Conservation (phyloP, 1,140 invertebrate genomes). For the Drosophila virilis region DNA sequence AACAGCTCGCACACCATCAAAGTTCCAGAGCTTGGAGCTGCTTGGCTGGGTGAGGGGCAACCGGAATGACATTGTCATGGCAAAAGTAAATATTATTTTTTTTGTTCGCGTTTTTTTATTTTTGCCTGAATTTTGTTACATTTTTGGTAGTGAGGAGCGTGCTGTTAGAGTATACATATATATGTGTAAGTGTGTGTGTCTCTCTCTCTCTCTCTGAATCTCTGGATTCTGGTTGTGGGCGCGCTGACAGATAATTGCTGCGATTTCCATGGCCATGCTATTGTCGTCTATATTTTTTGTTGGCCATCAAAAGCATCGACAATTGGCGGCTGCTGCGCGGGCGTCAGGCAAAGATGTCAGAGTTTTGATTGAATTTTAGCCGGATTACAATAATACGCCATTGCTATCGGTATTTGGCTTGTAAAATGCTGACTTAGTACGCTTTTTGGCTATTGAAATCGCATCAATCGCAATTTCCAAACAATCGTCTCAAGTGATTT, state of each 20-base stretch:
- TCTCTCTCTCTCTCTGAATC: too few species aligned
- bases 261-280: slow-evolving; percentile 62
- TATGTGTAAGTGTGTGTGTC: slow-evolving; percentile 8
- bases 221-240: slow-evolving; percentile 20
- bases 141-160: slow-evolving; percentile 25
- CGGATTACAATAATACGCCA: slow-evolving; percentile 66
- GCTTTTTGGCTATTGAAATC: slow-evolving; percentile 33
- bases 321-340: not conserved
- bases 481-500: slow-evolving; percentile 36
- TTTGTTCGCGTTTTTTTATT: slow-evolving; percentile 9
- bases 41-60: not conserved
- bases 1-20: slow-evolving; percentile 60
- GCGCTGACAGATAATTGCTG: slow-evolving; percentile 67
- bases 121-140: slow-evolving; percentile 51
- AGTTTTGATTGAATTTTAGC: slow-evolving; percentile 68
- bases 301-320: slow-evolving; percentile 7
- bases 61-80: slow-evolving; percentile 73
- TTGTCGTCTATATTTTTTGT: slow-evolving; percentile 35
- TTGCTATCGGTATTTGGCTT: slow-evolving; percentile 33
- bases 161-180: slow-evolving; percentile 20
- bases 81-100: slow-evolving; percentile 80
- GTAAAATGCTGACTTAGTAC: slow-evolving; percentile 40
- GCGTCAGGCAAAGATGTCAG: slow-evolving; percentile 18
- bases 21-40: slow-evolving; percentile 40
- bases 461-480: slow-evolving; percentile 27